Conservation (phyloP, 2,113 vertebrate genomes). For the Mormyrus iriodes region DNA sequence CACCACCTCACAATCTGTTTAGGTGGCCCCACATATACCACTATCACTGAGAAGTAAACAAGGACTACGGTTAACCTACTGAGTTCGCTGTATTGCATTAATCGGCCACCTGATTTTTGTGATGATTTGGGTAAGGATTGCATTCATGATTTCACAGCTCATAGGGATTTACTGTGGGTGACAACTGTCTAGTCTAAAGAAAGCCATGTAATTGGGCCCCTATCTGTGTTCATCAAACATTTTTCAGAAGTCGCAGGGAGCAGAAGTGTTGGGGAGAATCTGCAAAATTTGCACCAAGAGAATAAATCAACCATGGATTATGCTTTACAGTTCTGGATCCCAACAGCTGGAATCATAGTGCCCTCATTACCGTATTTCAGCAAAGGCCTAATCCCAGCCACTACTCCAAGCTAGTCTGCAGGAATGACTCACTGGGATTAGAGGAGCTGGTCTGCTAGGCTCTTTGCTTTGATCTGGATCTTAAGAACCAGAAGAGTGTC, state of each 20-base stretch:
- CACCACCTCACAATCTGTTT: background rate
- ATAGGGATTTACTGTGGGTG: background rate
- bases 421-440: background rate
- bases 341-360: background rate
- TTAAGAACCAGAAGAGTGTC: background rate
- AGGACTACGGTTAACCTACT: background rate
- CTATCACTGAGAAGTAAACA: background rate
- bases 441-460: background rate
- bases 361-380: background rate
- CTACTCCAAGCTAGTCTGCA: background rate
- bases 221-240: background rate
- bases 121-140: background rate
- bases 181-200: background rate
- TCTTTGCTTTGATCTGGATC: background rate
- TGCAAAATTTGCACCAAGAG: background rate
- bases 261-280: background rate
- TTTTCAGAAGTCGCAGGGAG: background rate
- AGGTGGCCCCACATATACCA: background rate
- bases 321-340: background rate
- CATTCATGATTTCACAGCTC: background rate
- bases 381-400: background rate
- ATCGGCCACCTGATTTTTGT: background rate
- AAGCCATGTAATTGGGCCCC: background rate
- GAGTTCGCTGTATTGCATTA: background rate
- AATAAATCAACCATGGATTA: background rate